Evolutionary conservation across 1,140 invertebrate genomes (phyloP), one percentile per base, ranked within the genome.

Genomic region (Coptotermes formosanus): DNA sequence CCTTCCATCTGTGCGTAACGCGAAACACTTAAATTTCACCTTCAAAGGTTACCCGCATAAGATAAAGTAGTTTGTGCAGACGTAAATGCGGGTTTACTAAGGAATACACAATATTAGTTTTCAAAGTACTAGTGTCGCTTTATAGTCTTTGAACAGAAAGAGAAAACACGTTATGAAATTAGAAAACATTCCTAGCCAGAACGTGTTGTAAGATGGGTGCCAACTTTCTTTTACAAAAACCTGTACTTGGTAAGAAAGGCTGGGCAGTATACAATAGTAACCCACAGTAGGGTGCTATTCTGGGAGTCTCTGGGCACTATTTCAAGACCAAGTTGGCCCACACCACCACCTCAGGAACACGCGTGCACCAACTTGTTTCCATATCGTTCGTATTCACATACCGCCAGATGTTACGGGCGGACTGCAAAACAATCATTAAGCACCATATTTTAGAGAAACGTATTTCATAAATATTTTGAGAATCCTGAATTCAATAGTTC

Each of bases 261-360:
- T 75, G 64, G n/a, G n/a, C 64, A 30, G 64, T 75, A 75, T 25
- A n/a, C 64, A 75, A 75, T 75, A 75, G 25, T 75, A 75, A 75
- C 64, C 64, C 64, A 75, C 25, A 75, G 64, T 75, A 16, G 25
- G 25, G 25, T 75, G 25, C 64, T 75, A 75, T 75, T 75, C 30
- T 3, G n/a, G 64, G 64, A 25, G 4, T 75, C 64, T 64, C 59
- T 75, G n/a, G 64, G 25, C 64, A 9, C 64, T 75, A 75, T 75
- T 75, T 75, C 64, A 75, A 75, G 64, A 75, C 64, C 59, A 64
- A n/a, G 64, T 75, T 75, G 64, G 64, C 64, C n/a, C 64, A 14
- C 64, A 30, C n/a, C 9, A 30, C 64, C 25, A 75, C n/a, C 64
- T 75, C 64, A 8, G n/a, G 8, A 75, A 75, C 64, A 75, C 4